These are phyloP conservation scores for Marronus borbonicus DNA, from an alignment of 2,888 invertebrate species.

Conservation along the genomic window DNA sequence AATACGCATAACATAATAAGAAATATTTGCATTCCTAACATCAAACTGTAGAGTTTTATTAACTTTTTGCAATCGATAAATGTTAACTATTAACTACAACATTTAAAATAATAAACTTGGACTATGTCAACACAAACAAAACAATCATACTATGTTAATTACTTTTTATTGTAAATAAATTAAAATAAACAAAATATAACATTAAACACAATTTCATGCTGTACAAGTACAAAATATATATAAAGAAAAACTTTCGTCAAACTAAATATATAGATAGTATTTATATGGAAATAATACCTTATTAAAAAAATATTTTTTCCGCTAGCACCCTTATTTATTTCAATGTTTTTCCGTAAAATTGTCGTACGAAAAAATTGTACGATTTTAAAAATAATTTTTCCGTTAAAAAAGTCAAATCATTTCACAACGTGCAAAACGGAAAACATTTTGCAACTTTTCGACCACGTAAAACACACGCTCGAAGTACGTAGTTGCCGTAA, in stretches of 20 bases:
- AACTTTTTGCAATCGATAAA: too few relatives aligned
- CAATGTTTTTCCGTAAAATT: background rate
- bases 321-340: constrained; percentile 6
- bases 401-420: constrained; percentile 31
- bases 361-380: background rate
- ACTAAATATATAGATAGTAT: background rate
- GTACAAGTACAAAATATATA: constrained; percentile 2
- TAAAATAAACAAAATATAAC: constrained; percentile 2
- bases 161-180: constrained; percentile 22
- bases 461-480: constrained; percentile 45
- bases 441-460: constrained; percentile 10
- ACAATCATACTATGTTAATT: background rate
- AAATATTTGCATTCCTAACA: background rate
- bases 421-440: constrained; percentile 15
- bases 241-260: constrained; percentile 2
- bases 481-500: constrained; percentile 51
- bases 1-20: too few relatives aligned
- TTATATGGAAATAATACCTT: constrained; percentile 5
- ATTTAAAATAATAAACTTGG: background rate
- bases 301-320: constrained; percentile 9
- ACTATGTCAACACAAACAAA: background rate
- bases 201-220: constrained; percentile 4
- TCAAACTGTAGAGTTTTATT: background rate
- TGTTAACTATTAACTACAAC: too few relatives aligned
- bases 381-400: background rate